phyloP scores from a whole-genome alignment of 2,888 invertebrate genomes.

The Asteroscopus sphinx region DNA sequence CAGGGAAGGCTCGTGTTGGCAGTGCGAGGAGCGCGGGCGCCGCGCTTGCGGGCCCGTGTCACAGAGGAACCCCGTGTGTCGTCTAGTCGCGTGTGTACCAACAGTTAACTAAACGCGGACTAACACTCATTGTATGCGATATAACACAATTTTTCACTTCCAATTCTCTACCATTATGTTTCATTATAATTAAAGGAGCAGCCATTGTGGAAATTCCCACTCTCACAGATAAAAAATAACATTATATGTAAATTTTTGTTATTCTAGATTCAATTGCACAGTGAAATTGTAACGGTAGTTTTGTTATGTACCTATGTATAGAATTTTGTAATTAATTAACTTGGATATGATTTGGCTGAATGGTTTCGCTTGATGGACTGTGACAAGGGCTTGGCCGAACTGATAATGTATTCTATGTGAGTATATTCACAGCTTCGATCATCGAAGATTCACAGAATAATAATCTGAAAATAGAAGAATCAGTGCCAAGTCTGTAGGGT shows the following conservation, averaged over 20 bases:
- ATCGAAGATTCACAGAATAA: conserved; percentile 41
- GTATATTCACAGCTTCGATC: too few relatives aligned
- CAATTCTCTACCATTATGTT: conserved; percentile 71
- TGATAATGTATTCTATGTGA: conserved; percentile 23
- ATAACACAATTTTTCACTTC: conserved; percentile 70
- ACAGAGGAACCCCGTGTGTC: too few relatives aligned
- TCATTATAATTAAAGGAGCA: conserved; percentile 76
- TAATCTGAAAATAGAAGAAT: conserved; percentile 29
- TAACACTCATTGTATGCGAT: conserved; percentile 72
- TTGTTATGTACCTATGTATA: conserved; percentile 36
- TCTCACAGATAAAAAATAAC: conserved; percentile 74
- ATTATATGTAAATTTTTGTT: conserved; percentile 76
- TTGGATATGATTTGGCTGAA: conserved; percentile 39
- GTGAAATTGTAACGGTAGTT: conserved; percentile 36
- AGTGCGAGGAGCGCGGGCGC: conserved; percentile 5
- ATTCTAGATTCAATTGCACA: conserved; percentile 69
- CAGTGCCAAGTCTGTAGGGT: conserved; percentile 38
- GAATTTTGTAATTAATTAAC: conserved; percentile 37
- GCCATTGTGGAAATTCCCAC: conserved; percentile 77
- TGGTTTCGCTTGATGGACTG: conserved; percentile 33
- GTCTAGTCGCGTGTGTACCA: conserved; percentile 61
- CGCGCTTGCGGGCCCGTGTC: conserved; percentile 8
- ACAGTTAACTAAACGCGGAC: conserved; percentile 63
- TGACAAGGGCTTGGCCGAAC: conserved; percentile 49
- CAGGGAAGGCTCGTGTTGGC: conserved; percentile 16